phyloP scores from a whole-genome alignment of 2,797 vertebrate genomes.

The Cygnus olor region DNA sequence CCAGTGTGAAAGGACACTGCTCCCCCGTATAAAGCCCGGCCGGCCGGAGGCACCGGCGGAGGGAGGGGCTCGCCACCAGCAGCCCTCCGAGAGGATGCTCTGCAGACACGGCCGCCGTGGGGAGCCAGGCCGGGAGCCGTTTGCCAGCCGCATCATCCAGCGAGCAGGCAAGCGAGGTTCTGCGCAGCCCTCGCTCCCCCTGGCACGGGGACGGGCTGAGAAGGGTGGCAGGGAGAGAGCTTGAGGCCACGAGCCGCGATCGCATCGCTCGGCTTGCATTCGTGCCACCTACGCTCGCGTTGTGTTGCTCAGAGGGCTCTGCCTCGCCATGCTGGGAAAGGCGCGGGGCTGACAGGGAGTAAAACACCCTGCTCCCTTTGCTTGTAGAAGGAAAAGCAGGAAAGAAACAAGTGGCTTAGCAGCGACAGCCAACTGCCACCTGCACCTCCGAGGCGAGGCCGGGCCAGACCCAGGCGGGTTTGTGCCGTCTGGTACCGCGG shows the following conservation, averaged over 20 bases:
- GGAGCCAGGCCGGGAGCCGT: constrained; percentile 27
- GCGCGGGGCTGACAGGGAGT: not conserved
- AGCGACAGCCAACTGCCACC: not conserved
- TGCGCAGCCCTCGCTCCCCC: not conserved
- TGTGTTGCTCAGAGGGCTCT: not conserved
- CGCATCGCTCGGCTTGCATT: not conserved
- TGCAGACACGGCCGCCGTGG: constrained; percentile 1
- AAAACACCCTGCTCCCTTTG: not conserved
- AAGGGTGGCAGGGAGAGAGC: not conserved
- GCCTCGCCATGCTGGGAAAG: not conserved
- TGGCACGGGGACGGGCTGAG: not conserved
- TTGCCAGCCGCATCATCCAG: not conserved
- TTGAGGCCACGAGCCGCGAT: not conserved
- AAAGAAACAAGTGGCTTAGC: not conserved
- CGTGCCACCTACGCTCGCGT: not conserved
- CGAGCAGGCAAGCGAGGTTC: accelerated
- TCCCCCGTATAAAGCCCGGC: constrained; percentile 21
- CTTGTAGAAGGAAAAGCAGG: not conserved
- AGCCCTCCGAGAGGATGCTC: not conserved
- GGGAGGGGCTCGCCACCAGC: constrained; percentile 1
- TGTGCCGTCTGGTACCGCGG: not conserved
- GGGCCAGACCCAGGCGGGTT: not conserved
- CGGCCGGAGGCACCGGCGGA: constrained; percentile 14
- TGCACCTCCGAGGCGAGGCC: not conserved
- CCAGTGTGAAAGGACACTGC: constrained; percentile 21